A percentile compares a stretch with the other conserved stretches of the same genome.
These are phyloP conservation scores for Calephelis perditalis DNA, from an alignment of 2,888 invertebrate species.

Conservation along the genomic window DNA sequence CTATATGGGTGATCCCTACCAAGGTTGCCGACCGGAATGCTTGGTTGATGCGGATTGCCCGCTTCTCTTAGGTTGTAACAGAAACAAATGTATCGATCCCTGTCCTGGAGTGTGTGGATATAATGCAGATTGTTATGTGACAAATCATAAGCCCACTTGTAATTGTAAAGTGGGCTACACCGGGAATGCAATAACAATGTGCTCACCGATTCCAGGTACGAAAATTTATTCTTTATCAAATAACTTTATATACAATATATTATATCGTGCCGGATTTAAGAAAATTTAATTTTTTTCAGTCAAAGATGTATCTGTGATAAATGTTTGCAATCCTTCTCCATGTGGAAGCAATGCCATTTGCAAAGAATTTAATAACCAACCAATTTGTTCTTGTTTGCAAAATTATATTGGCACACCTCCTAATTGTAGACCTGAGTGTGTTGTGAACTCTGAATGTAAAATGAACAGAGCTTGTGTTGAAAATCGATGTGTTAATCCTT, in stretches of 20 bases:
- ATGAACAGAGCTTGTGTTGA: constrained; percentile 82
- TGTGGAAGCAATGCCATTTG: constrained; percentile 87
- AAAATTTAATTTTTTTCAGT: constrained; percentile 42
- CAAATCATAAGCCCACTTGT: constrained; percentile 82
- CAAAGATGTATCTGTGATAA: constrained; percentile 45
- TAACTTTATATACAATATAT: neutral
- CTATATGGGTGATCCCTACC: constrained; percentile 87
- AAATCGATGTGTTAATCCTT: constrained; percentile 83
- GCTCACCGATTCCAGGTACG: constrained; percentile 52
- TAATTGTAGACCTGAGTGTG: constrained; percentile 81
- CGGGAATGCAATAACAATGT: constrained; percentile 82
- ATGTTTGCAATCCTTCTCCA: constrained; percentile 85
- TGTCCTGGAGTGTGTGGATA: constrained; percentile 84
- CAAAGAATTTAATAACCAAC: constrained; percentile 82
- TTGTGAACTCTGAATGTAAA: constrained; percentile 81
- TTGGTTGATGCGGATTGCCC: constrained; percentile 81
- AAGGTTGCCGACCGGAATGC: constrained; percentile 84
- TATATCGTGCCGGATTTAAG: neutral
- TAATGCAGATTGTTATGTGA: constrained; percentile 81
- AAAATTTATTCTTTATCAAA: neutral
- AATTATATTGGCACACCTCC: constrained; percentile 83
- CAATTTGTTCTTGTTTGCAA: constrained; percentile 84
- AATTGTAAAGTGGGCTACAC: constrained; percentile 79
- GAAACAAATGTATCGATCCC: constrained; percentile 82
- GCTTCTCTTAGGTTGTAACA: constrained; percentile 80